Evolutionary conservation across 2,797 vertebrate species (phyloP).

Genomic region (Platyrinchus mystaceus): DNA sequence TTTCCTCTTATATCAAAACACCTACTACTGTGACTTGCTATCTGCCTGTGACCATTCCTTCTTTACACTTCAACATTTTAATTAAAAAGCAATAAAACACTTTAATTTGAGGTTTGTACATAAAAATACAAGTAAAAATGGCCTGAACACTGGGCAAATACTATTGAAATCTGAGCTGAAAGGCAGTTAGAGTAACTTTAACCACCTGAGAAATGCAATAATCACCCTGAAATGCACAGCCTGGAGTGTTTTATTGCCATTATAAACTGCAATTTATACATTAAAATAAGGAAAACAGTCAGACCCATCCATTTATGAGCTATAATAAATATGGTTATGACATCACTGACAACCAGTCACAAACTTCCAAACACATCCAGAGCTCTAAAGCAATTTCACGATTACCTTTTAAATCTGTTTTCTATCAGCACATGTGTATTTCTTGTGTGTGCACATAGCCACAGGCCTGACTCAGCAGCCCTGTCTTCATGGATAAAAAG

Average conservation of each 20-base stretch:
- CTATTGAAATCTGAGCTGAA: constrained; percentile 69
- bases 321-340: constrained; percentile 74
- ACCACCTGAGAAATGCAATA: constrained; percentile 72
- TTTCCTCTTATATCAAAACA: background rate
- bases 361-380: constrained; percentile 61
- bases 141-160: constrained; percentile 64
- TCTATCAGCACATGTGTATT: constrained; percentile 47
- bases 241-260: constrained; percentile 71
- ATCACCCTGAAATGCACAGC: constrained; percentile 71
- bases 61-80: constrained; percentile 62
- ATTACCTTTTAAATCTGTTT: constrained; percentile 70
- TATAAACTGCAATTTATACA: constrained; percentile 72
- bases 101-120: constrained; percentile 67
- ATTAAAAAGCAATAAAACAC: constrained; percentile 75
- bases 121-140: constrained; percentile 67
- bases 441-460: background rate
- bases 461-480: background rate
- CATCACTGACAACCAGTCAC: constrained; percentile 72
- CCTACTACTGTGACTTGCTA: background rate
- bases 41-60: constrained; percentile 40
- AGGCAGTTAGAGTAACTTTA: constrained; percentile 74
- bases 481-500: background rate
- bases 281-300: constrained; percentile 74
- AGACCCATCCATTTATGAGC: constrained; percentile 71
- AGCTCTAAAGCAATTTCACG: constrained; percentile 41